Evolutionary conservation across 35 echinoderm and acorn worm species (phyloP).

Genomic region (Apostichopus californicus): DNA sequence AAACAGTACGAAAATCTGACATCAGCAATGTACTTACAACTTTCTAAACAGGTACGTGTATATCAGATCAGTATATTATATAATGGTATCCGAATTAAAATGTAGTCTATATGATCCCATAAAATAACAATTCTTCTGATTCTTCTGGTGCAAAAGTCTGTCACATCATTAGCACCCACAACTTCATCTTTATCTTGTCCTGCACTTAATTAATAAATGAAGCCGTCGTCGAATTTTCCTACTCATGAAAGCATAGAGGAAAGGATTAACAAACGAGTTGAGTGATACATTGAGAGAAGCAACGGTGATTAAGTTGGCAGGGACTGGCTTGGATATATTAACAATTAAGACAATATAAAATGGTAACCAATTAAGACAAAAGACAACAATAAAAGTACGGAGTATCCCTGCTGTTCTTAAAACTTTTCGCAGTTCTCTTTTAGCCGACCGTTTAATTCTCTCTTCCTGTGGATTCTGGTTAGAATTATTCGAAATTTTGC

Average conservation of each 20-base stretch:
- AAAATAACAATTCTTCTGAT: too few relatives aligned
- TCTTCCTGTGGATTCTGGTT: background rate
- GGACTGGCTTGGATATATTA: background rate
- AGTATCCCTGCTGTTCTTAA: too few relatives aligned
- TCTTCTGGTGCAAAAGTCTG: too few relatives aligned
- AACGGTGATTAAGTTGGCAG: background rate
- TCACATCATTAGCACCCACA: too few relatives aligned
- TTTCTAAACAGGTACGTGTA: too few relatives aligned
- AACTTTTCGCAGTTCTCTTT: too few relatives aligned
- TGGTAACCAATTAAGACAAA: conserved; percentile 3
- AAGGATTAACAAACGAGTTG: conserved; percentile 21
- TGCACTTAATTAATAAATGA: background rate
- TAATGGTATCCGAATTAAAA: too few relatives aligned
- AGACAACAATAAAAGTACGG: background rate
- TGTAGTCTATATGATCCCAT: too few relatives aligned
- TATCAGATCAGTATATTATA: too few relatives aligned
- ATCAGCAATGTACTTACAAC: too few relatives aligned
- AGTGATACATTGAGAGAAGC: background rate
- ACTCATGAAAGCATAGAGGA: conserved; percentile 7
- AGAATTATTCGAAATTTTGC: background rate
- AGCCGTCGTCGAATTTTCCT: background rate
- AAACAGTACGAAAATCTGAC: too few relatives aligned
- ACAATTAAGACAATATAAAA: conserved; percentile 24
- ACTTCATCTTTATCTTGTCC: background rate
- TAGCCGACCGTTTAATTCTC: background rate